Evolutionary conservation across 1,140 invertebrate genomes (phyloP), one percentile per base, ranked within the genome.

Genomic region (Papilio machaon): DNA sequence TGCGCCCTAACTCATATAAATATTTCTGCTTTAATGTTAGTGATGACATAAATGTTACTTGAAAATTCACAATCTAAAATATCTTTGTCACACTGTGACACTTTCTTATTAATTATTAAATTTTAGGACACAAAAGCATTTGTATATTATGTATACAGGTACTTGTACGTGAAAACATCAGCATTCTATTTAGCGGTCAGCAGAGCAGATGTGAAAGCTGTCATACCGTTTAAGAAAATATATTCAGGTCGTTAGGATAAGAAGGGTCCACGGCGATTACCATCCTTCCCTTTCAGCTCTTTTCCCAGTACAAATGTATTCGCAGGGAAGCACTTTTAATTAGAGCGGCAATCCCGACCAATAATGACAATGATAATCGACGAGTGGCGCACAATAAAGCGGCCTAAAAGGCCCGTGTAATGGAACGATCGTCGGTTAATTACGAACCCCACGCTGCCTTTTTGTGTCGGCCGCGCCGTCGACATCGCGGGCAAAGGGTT

Each of bases 291-390:
- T 8, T 35, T 76, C 46, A 35, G 23, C 60, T 64, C 19, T 58
- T 43, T 75, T 15, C 75, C 30, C 23, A 77, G 52, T 38, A 77
- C 75, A 60, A 60, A 77, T 30, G 75, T 58, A 77, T 54, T 54
- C 47, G 75, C 4, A 58, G 64, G 7, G 15, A 38, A 54, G 30
- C 52, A 58, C 75, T 77, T 58, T 58, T 77, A 77, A 77, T 77
- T 58, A 60, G 52, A 77, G 54, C 52, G 17, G 49, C 35, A 52
- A 54, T 77, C 49, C 75, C 13, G 47, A 76, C 74, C 74, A 60
- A 77, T 77, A 77, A 77, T 77, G 75, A 77, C 52, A 77, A 77
- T 77, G 75, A 77, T 38, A 77, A 77, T 38, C 52, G 75, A 67
- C 64, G 23, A 67, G 23, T 67, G 52, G 75, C 75, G 52, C 75